Percentiles rank a stretch among this genome's conserved stretches.
Evolutionary conservation across 2,797 vertebrate species (phyloP).

Genomic region (Sebastes vulpes): DNA sequence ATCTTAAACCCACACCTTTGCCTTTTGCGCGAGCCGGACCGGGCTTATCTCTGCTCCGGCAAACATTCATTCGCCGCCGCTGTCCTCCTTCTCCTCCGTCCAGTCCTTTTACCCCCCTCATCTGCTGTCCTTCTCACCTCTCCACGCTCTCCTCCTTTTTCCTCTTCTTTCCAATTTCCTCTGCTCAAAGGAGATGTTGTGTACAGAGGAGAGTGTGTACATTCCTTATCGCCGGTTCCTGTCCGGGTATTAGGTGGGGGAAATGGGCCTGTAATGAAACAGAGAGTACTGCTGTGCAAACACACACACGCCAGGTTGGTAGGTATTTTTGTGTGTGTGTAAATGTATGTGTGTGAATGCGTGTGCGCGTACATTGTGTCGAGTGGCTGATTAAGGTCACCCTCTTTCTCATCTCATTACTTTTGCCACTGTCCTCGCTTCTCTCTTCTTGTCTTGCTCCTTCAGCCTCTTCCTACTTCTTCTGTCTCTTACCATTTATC

Average conservation of each 20-base stretch:
- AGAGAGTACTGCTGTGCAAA: constrained; percentile 66
- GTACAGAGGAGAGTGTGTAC: constrained; percentile 70
- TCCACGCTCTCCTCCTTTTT: constrained; percentile 59
- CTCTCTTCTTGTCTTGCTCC: constrained; percentile 21
- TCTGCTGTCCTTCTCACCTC: constrained; percentile 67
- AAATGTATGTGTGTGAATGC: background rate
- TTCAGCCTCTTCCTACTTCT: constrained; percentile 30
- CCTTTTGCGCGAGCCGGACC: constrained; percentile 10
- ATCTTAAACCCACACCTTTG: constrained; percentile 57
- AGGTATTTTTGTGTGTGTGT: constrained; percentile 25
- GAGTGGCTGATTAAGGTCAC: constrained; percentile 73
- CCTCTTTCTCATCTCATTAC: constrained; percentile 64
- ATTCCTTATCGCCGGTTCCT: constrained; percentile 77
- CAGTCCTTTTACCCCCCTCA: constrained; percentile 44
- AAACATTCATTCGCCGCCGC: constrained; percentile 51
- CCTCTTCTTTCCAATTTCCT: constrained; percentile 82
- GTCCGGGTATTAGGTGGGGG: constrained; percentile 70
- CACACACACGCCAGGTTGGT: constrained; percentile 26
- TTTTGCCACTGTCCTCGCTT: constrained; percentile 36
- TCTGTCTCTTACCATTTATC: constrained; percentile 36
- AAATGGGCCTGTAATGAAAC: constrained; percentile 79
- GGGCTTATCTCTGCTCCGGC: constrained; percentile 61
- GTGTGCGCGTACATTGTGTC: background rate
- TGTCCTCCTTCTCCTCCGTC: constrained; percentile 43
- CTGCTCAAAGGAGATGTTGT: constrained; percentile 82